Evolutionary conservation across 2,888 invertebrate species (phyloP), one percentile per base, ranked within the genome.

Genomic region (Patella depressa): DNA sequence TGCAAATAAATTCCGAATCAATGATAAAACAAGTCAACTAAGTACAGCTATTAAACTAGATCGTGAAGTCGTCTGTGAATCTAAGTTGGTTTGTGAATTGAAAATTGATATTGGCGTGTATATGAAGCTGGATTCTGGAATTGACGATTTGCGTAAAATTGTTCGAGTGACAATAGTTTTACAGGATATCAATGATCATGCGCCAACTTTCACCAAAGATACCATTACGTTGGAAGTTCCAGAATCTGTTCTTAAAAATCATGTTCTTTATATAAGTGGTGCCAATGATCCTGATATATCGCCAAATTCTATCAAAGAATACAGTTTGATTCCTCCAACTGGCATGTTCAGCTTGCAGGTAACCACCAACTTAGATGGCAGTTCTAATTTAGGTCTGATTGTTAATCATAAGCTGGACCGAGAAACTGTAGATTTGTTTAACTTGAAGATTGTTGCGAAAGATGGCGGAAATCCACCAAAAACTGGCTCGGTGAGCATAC

Each of bases 321-420:
- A 88, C 75, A 78, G 77, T 45, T 84, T 88, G 77, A 81, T 83
- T 19, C 86, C 85, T n/a, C 78, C 80, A 14, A 85, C 83, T 77
- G 86, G 85, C 81, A 81, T 85, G 79, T 88, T 88, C 78, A 84
- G 82, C 69, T 74, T 88, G 34, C 84, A 84, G 74, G 85, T 85
- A n/a, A 79, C 81, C 0, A 77, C 80, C 45, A 85, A 85, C 73
- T 69, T 75, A 1, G 87, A 85, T 70, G 88, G 86, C 14, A 76
- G 84, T 7, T 80, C 83, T 11, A 87, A 88, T 70, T 77, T 90
- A 45, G 86, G 86, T 57, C 84, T 90, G 54, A 80, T 85, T 45
- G 85, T 90, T 9, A 85, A 83, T n/a, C 79, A 84, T 53, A 84
- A 81, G 53, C 77, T 90, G 55, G 88, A 90, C 76, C 79, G 89